phyloP scores from a whole-genome alignment of 1,140 invertebrate genomes.

The Ruditapes philippinarum region DNA sequence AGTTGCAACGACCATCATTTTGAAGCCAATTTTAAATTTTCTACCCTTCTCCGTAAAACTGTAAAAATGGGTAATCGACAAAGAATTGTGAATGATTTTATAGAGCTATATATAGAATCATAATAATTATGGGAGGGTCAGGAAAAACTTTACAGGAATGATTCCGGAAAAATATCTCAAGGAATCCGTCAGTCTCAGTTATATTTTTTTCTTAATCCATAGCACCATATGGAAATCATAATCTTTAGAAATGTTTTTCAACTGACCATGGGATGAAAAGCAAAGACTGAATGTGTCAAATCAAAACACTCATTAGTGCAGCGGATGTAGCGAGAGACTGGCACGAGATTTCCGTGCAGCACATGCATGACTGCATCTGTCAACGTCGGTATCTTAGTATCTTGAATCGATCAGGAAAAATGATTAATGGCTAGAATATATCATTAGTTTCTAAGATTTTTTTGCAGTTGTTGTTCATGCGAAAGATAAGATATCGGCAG shows the following conservation, averaged over 20 bases:
- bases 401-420: not conserved
- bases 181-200: not conserved
- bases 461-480: constrained; percentile 18
- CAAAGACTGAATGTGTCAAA: not conserved
- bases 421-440: not conserved
- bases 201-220: not conserved
- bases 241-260: constrained; percentile 8
- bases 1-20: no score
- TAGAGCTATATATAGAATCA: no score
- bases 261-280: constrained; percentile 2
- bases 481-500: not conserved
- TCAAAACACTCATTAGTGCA: constrained; percentile 32
- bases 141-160: no score
- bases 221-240: constrained; percentile 6
- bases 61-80: no score
- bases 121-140: no score
- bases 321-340: not conserved
- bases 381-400: not conserved
- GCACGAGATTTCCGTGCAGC: constrained; percentile 54
- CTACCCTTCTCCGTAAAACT: no score
- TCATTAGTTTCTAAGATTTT: not conserved
- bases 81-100: no score
- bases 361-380: constrained; percentile 31
- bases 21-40: no score
- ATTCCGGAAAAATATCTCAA: not conserved